Evolutionary conservation across 2,113 vertebrate species (phyloP).

Genomic region (Cryptoleucopteryx plumbea): DNA sequence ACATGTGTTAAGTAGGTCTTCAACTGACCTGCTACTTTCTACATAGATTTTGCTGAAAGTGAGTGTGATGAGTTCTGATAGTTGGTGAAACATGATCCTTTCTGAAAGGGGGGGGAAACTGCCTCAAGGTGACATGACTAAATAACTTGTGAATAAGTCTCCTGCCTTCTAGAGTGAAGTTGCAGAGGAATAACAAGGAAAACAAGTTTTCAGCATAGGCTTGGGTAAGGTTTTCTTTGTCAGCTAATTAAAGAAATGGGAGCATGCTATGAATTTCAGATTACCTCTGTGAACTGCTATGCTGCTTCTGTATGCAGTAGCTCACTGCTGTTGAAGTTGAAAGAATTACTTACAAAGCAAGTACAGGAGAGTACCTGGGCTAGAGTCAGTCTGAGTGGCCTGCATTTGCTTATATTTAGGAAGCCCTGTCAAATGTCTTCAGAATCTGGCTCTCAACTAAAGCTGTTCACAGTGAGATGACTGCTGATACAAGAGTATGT

Average conservation of each 20-base stretch:
- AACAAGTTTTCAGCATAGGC: background rate
- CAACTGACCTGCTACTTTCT: background rate
- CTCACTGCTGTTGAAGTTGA: background rate
- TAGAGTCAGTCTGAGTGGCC: background rate
- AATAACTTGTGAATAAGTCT: background rate
- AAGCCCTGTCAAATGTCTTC: background rate
- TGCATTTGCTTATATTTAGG: background rate
- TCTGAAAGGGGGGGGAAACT: background rate
- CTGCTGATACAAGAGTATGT: background rate
- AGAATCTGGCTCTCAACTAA: background rate
- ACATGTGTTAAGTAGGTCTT: background rate
- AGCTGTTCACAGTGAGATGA: background rate
- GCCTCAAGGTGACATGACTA: background rate
- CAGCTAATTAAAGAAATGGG: background rate
- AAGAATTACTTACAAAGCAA: background rate
- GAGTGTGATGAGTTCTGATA: background rate
- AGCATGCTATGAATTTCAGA: background rate
- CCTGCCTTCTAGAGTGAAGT: background rate
- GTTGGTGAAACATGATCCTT: background rate
- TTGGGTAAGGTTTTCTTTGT: background rate
- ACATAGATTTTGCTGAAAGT: background rate
- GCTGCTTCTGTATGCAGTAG: background rate
- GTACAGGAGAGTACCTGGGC: background rate
- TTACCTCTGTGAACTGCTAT: background rate
- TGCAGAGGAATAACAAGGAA: background rate